Evolutionary conservation across 2,888 invertebrate genomes (phyloP), one percentile per base, ranked within the genome.

Genomic region (Pyrocoelia pectoralis): DNA sequence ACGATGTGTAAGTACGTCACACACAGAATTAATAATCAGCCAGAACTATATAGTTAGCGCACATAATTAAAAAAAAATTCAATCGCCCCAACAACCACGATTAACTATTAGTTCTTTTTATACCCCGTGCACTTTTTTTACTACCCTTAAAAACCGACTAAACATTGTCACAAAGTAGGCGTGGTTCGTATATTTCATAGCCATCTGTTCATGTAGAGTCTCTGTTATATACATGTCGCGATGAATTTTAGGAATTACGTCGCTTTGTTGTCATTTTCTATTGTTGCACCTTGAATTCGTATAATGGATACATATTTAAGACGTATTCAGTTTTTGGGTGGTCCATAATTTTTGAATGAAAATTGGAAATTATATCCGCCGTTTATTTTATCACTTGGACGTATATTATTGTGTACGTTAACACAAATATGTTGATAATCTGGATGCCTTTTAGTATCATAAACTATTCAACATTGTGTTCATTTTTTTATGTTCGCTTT

Each of bases 111-210:
- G 56, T 62, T 54, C 56, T 46, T 40, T 56, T 40, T 17, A 3
- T 24, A 24, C 24, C 15, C 8, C 29, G 40, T 33, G 33, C 33
- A 62, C 60, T 60, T 58, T 24, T n/a, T 62, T 56, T 62, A 52
- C 57, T 40, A 58, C 60, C 61, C 67, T 29, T 56, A 46, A 54
- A 49, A 51, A 55, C 57, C 58, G 43, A 56, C 60, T 56, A 60
- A 62, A 65, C 54, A 65, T 65, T 62, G 65, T 65, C 68, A 58
- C 65, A 54, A 61, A 59, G 58, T 61, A 54, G 69, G 69, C 69
- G 69, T 65, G 65, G 65, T 51, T 52, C 56, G 60, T 59, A 69
- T 67, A 67, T 67, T 67, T 69, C 65, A 67, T 41, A 61, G 65
- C 67, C 69, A 69, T 67, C 69, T 69, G 69, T 67, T 64, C 64